Base-by-base conservation (phyloP, 2,888 invertebrate species). In the Drosophila kambysellisi region DNA sequence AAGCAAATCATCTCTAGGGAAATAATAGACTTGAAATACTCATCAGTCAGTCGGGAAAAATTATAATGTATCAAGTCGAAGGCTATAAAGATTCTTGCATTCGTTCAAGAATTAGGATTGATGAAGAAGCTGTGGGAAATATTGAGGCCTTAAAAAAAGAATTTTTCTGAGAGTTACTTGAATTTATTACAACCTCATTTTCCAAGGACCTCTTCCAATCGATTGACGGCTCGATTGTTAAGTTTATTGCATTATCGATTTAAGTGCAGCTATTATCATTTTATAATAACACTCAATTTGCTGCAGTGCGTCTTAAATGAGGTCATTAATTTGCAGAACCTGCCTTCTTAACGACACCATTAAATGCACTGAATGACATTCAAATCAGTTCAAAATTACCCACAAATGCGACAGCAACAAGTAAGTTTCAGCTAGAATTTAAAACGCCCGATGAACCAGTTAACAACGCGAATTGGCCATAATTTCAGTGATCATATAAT, bases 391-490 rank as follows among this genome's bases (percentile, higher is more conserved):
- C 37, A 51, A 35, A 43, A 57, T 52, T 60, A 35, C 41, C 37
- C 32, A 37, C 25, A 17, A 9, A 29, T n/a, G 8, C 29, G 15
- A 17, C 37, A 11, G 37, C 33, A 33, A 30, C 54, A 59, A 39
- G 33, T 71, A 39, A 29, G 59, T 35, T 59, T 58, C 59, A 25
- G 20, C 25, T 39, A 17, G 51, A 20, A 65, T 71, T 62, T 57
- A 39, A 60, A 17, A 33, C 56, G 33, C 37, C 73, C 51, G 73
- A 73, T 78, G 78, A 63, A 68, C 74, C 74, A 78, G 76, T 76
- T 78, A 73, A 64, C 68, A 53, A 58, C 62, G 41, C 32, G 54
- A 76, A 78, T 78, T 56, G 76, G 9, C 62, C 43, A 48, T 69
- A 66, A 78, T 76, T 68, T 53, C 12, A 30, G 35, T 39, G 54